These are phyloP conservation scores for Polyergus mexicanus DNA, from an alignment of 1,140 invertebrate species.

Conservation along the genomic window DNA sequence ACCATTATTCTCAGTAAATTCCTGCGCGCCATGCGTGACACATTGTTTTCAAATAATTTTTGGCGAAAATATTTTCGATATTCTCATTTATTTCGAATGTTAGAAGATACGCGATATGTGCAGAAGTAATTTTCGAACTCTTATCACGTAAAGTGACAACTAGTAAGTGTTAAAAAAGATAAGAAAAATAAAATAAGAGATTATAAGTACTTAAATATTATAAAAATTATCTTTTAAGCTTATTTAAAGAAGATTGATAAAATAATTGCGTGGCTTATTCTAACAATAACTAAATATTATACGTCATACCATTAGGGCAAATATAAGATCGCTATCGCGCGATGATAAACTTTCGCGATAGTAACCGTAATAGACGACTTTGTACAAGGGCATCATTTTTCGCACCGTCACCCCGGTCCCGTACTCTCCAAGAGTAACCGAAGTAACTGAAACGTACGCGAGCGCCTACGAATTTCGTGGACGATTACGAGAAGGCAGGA, in stretches of 20 bases:
- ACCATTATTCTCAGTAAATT: background rate
- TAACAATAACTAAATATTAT: background rate
- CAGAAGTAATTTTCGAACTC: background rate
- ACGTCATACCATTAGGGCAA: background rate
- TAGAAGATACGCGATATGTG: background rate
- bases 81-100: background rate
- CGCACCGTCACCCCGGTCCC: conserved; percentile 39
- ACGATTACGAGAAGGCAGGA: conserved; percentile 26
- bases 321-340: conserved; percentile 3
- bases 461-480: conserved; percentile 28
- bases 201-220: background rate
- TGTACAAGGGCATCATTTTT: conserved; percentile 30
- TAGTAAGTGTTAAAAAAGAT: background rate
- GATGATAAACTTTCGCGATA: conserved; percentile 40
- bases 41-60: conserved; percentile 11
- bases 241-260: conserved; percentile 11
- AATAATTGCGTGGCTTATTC: background rate
- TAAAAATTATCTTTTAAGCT: background rate
- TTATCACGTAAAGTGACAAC: background rate
- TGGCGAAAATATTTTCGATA: background rate
- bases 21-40: background rate
- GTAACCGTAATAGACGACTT: conserved; percentile 32
- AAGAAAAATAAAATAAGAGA: background rate
- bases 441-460: conserved; percentile 49
- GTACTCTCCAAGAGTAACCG: conserved; percentile 16